A percentile compares a stretch with the other conserved stretches of the same genome.
Conservation (phyloP, 1,140 invertebrate species). For the Nasonia giraulti region DNA sequence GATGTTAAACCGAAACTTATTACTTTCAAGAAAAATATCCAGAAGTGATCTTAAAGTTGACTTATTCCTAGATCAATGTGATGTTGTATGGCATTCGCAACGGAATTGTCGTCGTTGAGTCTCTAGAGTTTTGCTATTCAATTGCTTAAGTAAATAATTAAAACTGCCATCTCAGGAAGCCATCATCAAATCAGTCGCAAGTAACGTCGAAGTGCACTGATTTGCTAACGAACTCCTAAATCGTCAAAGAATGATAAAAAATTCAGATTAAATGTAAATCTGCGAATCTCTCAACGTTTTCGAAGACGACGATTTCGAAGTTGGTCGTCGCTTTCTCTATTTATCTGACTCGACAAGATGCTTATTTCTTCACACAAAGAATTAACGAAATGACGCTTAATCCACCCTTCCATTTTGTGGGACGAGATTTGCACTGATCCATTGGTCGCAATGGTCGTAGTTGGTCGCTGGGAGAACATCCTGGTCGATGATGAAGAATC, state of each 20-base stretch:
- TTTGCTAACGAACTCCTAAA: slow-evolving; percentile 34
- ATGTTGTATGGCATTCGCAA: slow-evolving; percentile 43
- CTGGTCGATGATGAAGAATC: slow-evolving; percentile 81
- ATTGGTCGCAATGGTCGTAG: slow-evolving; percentile 83
- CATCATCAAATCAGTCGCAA: slow-evolving; percentile 22
- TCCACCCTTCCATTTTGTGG: slow-evolving; percentile 80
- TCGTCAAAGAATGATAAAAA: slow-evolving; percentile 27
- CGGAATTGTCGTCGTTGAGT: slow-evolving; percentile 15
- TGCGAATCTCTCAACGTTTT: slow-evolving; percentile 26
- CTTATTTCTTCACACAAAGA: slow-evolving; percentile 14
- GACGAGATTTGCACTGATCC: slow-evolving; percentile 81
- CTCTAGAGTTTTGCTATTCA: slow-evolving; percentile 28
- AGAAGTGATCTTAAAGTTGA: slow-evolving; percentile 30
- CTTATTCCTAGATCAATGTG: slow-evolving; percentile 26
- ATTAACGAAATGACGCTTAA: slow-evolving; percentile 62
- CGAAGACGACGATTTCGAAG: slow-evolving; percentile 10
- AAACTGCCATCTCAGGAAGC: slow-evolving; percentile 9
- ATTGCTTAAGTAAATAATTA: slow-evolving; percentile 36
- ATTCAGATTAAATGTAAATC: slow-evolving; percentile 35
- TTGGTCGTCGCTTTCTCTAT: slow-evolving; percentile 12
- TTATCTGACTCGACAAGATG: slow-evolving; percentile 15
- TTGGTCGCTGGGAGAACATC: slow-evolving; percentile 77
- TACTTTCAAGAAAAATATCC: slow-evolving; percentile 26
- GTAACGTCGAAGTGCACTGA: slow-evolving; percentile 22
- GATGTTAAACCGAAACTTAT: slow-evolving; percentile 17